Base-by-base conservation (phyloP, 2,113 vertebrate species). In the Nesogale talazaci region DNA sequence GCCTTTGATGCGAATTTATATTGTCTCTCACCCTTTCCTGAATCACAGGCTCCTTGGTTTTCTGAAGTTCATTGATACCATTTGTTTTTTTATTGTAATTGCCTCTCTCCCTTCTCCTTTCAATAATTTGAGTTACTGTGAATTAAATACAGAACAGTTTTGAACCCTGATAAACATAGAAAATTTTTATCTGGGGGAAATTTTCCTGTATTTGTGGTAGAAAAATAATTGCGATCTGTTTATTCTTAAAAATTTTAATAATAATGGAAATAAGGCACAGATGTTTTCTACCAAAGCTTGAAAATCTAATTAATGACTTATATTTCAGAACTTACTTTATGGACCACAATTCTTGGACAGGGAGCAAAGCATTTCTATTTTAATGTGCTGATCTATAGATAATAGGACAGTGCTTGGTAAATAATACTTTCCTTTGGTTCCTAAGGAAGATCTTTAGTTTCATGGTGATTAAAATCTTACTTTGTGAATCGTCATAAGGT, bases 391-490 rank as follows among this genome's bases (percentile, higher is more conserved):
- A 91, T 96, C 89, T 95, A 1, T 96, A 94, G 93, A 96, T 97
- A 97, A 96, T 96, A 97, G 95, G 96, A 97, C 97, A 96, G 19
- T 96, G 92, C 81, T 96, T 97, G 81, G 86, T 96, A 97, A 98
- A 97, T 95, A 95, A 95, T 57, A 94, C 89, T 92, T 96, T 97
- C 95, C 83, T 72, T 94, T 42, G 95, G 87, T 94, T 95, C 97
- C 78, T 97, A 95, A 97, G 94, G 93, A 96, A 97, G 96, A 97
- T 76, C 92, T 96, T 97, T 95, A 63, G 91, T 98, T 97, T 97
- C 97, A 97, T 96, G 97, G 97, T 97, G 96, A 98, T 97, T 96
- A 95, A 96, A 97, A 97, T 97, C 95, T 97, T 97, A 96, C 80
- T 95, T 97, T 97, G 94, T 86, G 97, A 97, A 94, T 98, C 97